Conservation (phyloP, 2,797 vertebrate genomes). For the Hemibagrus guttatus region DNA sequence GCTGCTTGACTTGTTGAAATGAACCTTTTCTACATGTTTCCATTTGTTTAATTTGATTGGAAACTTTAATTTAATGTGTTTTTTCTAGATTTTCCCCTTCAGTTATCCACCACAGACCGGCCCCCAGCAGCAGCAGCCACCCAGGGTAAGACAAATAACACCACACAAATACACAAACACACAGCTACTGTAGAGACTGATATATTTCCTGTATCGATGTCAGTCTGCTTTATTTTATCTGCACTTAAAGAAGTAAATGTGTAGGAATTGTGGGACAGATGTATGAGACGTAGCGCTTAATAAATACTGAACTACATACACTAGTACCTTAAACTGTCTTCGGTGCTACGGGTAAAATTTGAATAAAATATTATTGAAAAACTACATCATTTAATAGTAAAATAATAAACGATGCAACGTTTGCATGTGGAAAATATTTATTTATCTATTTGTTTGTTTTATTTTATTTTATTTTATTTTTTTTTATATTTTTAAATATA, state of each 20-base stretch:
- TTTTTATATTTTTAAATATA: neutral
- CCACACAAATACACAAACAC: neutral
- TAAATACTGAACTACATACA: neutral
- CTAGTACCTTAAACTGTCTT: neutral
- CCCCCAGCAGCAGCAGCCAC: conserved; percentile 57
- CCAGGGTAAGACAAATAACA: conserved; percentile 64
- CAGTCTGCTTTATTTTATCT: neutral
- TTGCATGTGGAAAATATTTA: neutral
- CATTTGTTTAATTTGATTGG: no score
- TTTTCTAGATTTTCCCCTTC: conserved; percentile 66
- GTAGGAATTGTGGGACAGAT: neutral
- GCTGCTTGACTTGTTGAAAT: neutral
- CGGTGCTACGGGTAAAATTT: neutral
- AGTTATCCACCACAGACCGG: conserved; percentile 62
- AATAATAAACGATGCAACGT: neutral
- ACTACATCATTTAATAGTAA: neutral
- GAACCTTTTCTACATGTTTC: neutral
- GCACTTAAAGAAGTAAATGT: neutral
- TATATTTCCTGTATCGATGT: neutral
- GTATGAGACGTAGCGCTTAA: neutral
- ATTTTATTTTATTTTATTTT: no score
- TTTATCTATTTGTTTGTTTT: neutral
- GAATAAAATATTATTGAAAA: neutral
- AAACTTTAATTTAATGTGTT: conserved; percentile 19
- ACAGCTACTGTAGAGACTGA: neutral